Evolutionary conservation across 2,113 vertebrate genomes (phyloP), one percentile per base, ranked within the genome.

Genomic region (Cavia aperea): DNA sequence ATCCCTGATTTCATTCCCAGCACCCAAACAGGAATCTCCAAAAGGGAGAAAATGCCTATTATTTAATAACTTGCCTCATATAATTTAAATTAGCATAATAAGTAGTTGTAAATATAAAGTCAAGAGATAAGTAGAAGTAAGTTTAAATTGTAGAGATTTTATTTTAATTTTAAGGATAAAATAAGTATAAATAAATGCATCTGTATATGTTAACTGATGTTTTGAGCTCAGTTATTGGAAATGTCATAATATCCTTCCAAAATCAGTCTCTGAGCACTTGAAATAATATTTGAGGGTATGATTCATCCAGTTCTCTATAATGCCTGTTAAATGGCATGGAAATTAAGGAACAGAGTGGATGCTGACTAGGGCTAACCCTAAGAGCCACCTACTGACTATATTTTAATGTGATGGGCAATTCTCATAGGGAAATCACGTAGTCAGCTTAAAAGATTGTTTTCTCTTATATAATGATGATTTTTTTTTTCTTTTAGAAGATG

Each of bases 401-500:
- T 79, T 91, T 93, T 62, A 66, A 84, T 36, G 1, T 75, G 7
- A 88, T 56, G n/a, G 31, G 89, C 93, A 90, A 90, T 65, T 24
- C 58, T 94, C 58, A 46, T 23, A 91, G 15, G n/a, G 51, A 93
- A 90, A 75, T 95, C 39, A 36, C 13, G 63, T 51, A 85, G 29
- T 26, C n/a, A 68, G 46, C 56, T 94, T 93, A 72, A 49, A 95
- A 90, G 39, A 16, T 63, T 78, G 19, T 88, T 91, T 81, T 86
- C 95, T 68, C 62, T 56, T 70, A 85, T 85, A 73, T 70, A 21
- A 78, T 94, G n/a, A 73, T 83, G 26, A 70, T 79, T 93, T 23
- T 88, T 79, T 93, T 23, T 88, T 94, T 94, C 73, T 49, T 66
- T 88, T 92, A 68, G 78, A 95, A 90, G 49, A 89, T 29, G 58